These are phyloP conservation scores for Eleutherodactylus coqui DNA, from an alignment of 2,797 vertebrate species.

Conservation along the genomic window DNA sequence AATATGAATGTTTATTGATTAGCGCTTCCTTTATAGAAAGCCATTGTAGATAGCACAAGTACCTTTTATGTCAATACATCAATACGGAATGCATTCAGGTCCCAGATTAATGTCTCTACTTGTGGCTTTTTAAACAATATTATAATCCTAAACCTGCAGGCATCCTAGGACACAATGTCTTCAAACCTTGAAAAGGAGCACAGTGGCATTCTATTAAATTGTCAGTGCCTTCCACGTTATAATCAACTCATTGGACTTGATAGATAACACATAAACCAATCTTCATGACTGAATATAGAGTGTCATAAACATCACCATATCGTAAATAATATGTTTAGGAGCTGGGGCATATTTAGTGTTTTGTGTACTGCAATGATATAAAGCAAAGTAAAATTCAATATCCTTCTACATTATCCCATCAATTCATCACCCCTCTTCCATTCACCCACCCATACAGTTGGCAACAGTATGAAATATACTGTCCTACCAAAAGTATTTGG, in stretches of 20 bases:
- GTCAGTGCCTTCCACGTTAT: neutral
- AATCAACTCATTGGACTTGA: neutral
- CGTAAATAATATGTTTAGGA: neutral
- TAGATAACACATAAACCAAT: neutral
- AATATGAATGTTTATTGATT: slow-evolving; percentile 18
- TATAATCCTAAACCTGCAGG: neutral
- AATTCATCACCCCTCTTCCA: neutral
- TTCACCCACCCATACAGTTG: neutral
- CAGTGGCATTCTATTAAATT: neutral
- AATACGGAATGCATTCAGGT: slow-evolving; percentile 19
- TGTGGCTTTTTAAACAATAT: neutral
- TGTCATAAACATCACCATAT: neutral
- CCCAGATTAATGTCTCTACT: neutral
- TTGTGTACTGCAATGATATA: neutral
- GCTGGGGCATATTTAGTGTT: neutral
- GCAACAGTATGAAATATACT: neutral
- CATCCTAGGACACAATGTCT: neutral
- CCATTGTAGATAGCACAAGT: neutral
- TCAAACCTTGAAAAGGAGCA: neutral
- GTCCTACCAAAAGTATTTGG: no score
- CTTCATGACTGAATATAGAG: no score
- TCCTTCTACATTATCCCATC: neutral
- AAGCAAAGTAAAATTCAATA: neutral
- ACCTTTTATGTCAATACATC: slow-evolving; percentile 28
- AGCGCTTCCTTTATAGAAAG: slow-evolving; percentile 6